phyloP scores from a whole-genome alignment of 2,888 invertebrate genomes.

The Alloplasta piceator region DNA sequence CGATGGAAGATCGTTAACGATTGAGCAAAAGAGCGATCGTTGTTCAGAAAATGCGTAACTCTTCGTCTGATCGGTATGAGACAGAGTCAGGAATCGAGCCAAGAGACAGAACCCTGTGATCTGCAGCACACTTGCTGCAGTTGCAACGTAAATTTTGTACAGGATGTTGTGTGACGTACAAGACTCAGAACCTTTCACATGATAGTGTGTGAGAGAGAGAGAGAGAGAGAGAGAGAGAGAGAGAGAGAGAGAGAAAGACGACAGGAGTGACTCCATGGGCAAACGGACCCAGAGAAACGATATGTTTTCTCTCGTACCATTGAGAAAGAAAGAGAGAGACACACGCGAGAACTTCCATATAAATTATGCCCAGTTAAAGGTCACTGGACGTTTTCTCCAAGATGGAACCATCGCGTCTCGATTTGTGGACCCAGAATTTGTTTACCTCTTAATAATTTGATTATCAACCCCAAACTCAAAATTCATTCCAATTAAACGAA shows the following conservation, averaged over 20 bases:
- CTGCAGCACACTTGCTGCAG: neutral
- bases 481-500: too few relatives aligned
- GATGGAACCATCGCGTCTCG: constrained; percentile 58
- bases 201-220: too few relatives aligned
- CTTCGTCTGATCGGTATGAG: neutral
- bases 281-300: constrained; percentile 59
- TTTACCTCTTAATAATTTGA: neutral
- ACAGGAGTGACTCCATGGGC: constrained; percentile 40
- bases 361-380: constrained; percentile 78
- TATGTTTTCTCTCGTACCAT: constrained; percentile 55
- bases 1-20: constrained; percentile 30
- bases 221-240: constrained; percentile 15
- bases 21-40: constrained; percentile 32
- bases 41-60: constrained; percentile 42
- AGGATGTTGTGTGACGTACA: constrained; percentile 35
- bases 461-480: too few relatives aligned
- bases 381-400: constrained; percentile 74
- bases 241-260: constrained; percentile 1
- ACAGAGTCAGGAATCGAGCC: constrained; percentile 26
- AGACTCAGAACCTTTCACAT: constrained; percentile 58
- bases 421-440: constrained; percentile 12
- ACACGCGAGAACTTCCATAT: constrained; percentile 72
- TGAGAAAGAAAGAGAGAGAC: constrained; percentile 47
- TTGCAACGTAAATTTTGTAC: constrained; percentile 33
- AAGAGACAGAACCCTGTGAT: constrained; percentile 33